Evolutionary conservation across 1,140 invertebrate species (phyloP).

Genomic region (Asobara japonica): DNA sequence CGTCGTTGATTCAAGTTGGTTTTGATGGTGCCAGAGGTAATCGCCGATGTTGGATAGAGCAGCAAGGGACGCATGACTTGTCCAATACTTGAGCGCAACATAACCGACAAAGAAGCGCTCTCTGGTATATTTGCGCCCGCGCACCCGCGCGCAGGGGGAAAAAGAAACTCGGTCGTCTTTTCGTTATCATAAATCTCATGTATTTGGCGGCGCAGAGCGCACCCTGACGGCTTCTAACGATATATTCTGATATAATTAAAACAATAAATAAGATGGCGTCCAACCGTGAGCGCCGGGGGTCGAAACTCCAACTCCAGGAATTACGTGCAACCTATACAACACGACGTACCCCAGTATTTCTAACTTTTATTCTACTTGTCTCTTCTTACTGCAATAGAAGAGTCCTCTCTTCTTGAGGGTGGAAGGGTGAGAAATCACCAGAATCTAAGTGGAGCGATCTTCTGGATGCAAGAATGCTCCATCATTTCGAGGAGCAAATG

Average conservation of each 20-base stretch:
- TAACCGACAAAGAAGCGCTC: too few relatives aligned
- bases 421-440: slow-evolving; percentile 18
- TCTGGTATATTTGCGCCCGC: too few relatives aligned
- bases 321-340: slow-evolving; percentile 40
- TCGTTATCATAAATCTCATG: slow-evolving; percentile 62
- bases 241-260: slow-evolving; percentile 69
- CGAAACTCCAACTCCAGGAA: slow-evolving; percentile 46
- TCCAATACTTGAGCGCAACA: too few relatives aligned
- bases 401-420: not conserved
- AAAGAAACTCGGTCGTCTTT: slow-evolving; percentile 39
- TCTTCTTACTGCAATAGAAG: slow-evolving; percentile 16
- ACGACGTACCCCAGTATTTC: slow-evolving; percentile 36
- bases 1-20: not conserved
- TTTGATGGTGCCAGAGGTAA: not conserved
- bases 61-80: slow-evolving; percentile 25
- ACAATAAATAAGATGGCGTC: slow-evolving; percentile 69
- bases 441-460: slow-evolving; percentile 51
- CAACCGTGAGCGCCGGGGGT: slow-evolving; percentile 64
- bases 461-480: slow-evolving; percentile 12
- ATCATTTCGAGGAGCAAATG: too few relatives aligned
- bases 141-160: too few relatives aligned
- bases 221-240: slow-evolving; percentile 64
- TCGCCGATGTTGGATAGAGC: not conserved
- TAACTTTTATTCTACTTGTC: slow-evolving; percentile 32
- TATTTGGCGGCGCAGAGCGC: slow-evolving; percentile 60